These are phyloP conservation scores for Brachionus rotundiformis DNA, from an alignment of 1,140 invertebrate species.

Conservation along the genomic window DNA sequence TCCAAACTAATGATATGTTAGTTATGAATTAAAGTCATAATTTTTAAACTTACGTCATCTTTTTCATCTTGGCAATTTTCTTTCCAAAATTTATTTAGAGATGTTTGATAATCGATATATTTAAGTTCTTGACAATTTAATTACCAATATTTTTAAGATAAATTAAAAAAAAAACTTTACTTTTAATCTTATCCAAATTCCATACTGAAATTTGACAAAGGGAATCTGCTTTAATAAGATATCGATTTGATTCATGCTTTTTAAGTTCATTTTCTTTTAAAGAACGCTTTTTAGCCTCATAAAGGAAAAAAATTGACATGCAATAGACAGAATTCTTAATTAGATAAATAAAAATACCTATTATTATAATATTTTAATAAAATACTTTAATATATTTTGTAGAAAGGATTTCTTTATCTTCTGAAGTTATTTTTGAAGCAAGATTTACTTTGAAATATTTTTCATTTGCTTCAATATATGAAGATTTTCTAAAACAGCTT, in stretches of 20 bases:
- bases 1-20: not conserved
- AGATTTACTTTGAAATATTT: not conserved
- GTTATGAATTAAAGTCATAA: too few relatives aligned
- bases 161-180: conserved; percentile 55
- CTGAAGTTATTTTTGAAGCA: not conserved
- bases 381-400: not conserved
- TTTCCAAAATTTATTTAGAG: conserved; percentile 66
- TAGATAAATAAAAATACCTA: not conserved
- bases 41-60: not conserved
- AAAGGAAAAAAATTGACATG: conserved; percentile 1
- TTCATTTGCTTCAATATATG: not conserved
- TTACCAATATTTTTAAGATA: conserved; percentile 34
- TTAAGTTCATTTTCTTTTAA: not conserved
- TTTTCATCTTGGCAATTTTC: conserved; percentile 70
- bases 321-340: not conserved
- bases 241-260: not conserved
- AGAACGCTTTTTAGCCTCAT: not conserved
- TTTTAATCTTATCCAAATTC: not conserved
- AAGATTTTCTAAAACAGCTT: not conserved
- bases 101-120: conserved; percentile 55
- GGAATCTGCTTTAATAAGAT: conserved; percentile 29
- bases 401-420: not conserved
- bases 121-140: too few relatives aligned
- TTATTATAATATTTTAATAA: not conserved
- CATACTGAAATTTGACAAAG: not conserved